Evolutionary conservation across 2,888 invertebrate species (phyloP).

Genomic region (Rotaria magnacalcarata): DNA sequence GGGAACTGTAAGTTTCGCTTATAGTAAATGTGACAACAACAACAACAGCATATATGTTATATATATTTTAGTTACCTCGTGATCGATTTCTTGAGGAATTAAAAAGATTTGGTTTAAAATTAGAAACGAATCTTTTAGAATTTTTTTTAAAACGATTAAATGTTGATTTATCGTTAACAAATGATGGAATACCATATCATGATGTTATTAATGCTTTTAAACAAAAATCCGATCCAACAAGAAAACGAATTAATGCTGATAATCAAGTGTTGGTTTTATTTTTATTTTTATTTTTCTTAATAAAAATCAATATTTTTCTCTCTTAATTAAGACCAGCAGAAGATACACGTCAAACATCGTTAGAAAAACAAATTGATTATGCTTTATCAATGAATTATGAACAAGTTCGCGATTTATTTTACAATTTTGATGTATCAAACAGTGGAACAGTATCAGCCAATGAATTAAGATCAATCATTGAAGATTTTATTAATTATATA

Average conservation of each 20-base stretch:
- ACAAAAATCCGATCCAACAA: neutral
- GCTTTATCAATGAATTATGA: neutral
- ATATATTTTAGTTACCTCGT: neutral
- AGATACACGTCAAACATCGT: neutral
- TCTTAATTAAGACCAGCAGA: neutral
- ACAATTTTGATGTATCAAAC: neutral
- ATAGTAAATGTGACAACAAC: no score
- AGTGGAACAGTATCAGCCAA: neutral
- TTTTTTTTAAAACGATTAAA: neutral
- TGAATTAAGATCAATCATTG: neutral
- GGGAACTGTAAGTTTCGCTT: neutral
- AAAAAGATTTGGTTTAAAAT: conserved; percentile 9
- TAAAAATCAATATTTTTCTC: neutral
- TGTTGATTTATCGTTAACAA: neutral
- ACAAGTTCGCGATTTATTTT: neutral
- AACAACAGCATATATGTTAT: no score
- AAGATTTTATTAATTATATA: neutral
- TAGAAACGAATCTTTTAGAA: neutral
- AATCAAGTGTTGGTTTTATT: neutral
- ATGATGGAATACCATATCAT: neutral
- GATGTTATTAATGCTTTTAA: neutral
- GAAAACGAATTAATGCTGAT: neutral
- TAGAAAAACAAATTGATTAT: neutral
- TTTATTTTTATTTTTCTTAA: no score
- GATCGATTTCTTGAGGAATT: conserved; percentile 22